Base-by-base conservation (phyloP, 53 echinoderm and acorn worm species). In the Arbacia lixula region DNA sequence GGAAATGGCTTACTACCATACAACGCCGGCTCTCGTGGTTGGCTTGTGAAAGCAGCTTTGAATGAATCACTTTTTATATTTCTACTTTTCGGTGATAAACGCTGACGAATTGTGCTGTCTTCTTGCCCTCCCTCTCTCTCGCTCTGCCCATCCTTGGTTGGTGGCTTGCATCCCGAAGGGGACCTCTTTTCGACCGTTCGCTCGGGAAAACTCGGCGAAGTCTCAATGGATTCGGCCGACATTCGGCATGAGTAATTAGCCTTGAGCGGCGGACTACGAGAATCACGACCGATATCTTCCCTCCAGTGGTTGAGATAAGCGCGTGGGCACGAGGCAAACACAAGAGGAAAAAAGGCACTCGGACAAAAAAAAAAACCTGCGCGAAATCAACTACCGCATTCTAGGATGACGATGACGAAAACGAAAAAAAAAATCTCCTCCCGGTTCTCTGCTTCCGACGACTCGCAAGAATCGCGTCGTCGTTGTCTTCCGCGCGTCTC, bases 141-240 rank as follows among this genome's bases (percentile, higher is more conserved):
- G 53, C 35, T 10, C 53, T 19, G 52, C 53, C 32, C 19, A 34
- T 51, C 32, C 52, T 17, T 11, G 34, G 32, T 34, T 53, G 4
- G 51, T 74, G 33, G 74, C 33, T 53, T 21, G 10, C 30, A 19
- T 34, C 6, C 46, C 6, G 46, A 10, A 6, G 14, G 14, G 42
- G 25, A n/a, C 46, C 68, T 68, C 21, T 40, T 40, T n/a, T n/a
- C n/a, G n/a, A n/a, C n/a, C n/a, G n/a, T n/a, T n/a, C n/a, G n/a
- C n/a, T n/a, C n/a, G n/a, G n/a, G n/a, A n/a, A n/a, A n/a, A n/a
- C n/a, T n/a, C n/a, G n/a, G n/a, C n/a, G n/a, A n/a, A n/a, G 2
- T 68, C 68, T 74, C 74, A 74, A 74, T 74, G 74, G 74, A 52
- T n/a, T 73, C 52, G 74, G 52, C 74, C 74, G 74, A 74, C 74